Conservation (phyloP, 2,113 vertebrate genomes). For the Cyphomyrus discorhynchus region DNA sequence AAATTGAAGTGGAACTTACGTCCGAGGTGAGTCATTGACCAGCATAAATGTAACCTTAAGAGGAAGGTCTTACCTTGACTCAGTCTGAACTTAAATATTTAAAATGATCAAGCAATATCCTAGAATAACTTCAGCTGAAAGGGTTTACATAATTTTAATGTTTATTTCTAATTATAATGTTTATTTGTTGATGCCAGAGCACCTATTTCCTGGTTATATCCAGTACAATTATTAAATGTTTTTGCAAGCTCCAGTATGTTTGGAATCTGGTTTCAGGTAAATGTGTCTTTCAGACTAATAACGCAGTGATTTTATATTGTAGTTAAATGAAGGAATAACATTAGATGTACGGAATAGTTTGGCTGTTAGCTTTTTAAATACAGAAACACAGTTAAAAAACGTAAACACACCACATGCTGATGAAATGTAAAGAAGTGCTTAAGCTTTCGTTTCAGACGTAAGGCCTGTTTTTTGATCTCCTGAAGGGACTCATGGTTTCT, state of each 20-base stretch:
- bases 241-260: background rate
- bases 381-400: background rate
- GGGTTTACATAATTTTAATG: background rate
- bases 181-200: background rate
- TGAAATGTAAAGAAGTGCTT: background rate
- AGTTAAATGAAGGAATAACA: background rate
- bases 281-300: background rate
- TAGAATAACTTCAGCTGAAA: background rate
- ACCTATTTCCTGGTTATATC: background rate
- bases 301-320: background rate
- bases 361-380: background rate
- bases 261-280: background rate
- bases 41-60: background rate
- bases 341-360: background rate
- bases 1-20: slow-evolving; percentile 95
- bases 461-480: background rate
- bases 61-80: background rate
- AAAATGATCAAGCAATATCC: slow-evolving; percentile 4
- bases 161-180: background rate
- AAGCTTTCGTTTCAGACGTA: background rate
- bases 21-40: slow-evolving; percentile 76
- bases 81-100: background rate
- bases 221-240: background rate
- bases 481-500: background rate
- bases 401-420: background rate